These are phyloP conservation scores for Zonotrichia leucophrys DNA, from an alignment of 2,113 vertebrate species.

Conservation along the genomic window DNA sequence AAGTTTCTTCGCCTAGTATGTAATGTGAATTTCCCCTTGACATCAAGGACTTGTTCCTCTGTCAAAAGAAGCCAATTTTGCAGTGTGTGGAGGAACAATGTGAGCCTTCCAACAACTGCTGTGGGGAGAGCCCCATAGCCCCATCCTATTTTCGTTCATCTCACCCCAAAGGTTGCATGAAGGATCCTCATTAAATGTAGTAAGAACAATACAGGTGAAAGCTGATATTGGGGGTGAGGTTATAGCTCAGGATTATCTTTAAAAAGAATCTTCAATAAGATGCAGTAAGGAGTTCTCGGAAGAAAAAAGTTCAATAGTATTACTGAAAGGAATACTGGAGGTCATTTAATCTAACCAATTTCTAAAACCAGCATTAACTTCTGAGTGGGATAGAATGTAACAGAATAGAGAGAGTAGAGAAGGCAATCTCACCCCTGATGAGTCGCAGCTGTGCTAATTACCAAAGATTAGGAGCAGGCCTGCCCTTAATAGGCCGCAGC, in stretches of 20 bases:
- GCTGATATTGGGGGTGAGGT: not conserved
- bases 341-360: not conserved
- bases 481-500: no score
- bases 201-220: not conserved
- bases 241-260: not conserved
- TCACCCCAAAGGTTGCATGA: not conserved
- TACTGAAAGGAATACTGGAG: not conserved
- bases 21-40: not conserved
- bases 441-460: no score
- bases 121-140: not conserved
- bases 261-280: not conserved
- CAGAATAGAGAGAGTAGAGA: no score
- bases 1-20: not conserved
- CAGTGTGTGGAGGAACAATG: fast-evolving
- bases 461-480: no score
- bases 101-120: not conserved
- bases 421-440: no score
- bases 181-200: not conserved
- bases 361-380: not conserved
- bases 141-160: not conserved
- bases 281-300: not conserved
- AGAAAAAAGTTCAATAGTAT: not conserved
- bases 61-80: not conserved
- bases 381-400: no score
- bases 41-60: not conserved